Base-by-base conservation (phyloP, 2,797 vertebrate species). In the Esox lucius region DNA sequence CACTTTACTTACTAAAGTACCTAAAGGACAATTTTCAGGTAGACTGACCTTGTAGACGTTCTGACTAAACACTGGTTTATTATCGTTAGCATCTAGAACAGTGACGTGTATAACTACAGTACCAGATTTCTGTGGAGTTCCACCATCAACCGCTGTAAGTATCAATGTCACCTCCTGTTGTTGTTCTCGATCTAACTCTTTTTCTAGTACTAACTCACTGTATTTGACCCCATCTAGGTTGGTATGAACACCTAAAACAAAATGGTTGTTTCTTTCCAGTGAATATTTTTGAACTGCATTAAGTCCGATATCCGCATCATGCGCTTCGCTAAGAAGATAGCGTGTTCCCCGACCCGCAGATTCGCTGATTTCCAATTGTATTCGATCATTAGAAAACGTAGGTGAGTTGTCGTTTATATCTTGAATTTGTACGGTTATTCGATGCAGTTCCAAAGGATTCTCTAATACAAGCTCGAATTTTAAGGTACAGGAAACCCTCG, bases 21-120 rank as follows among this genome's bases (percentile, higher is more conserved):
- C 87, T n/a, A 2, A 1, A 9, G 88, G 79, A 49, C 84, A 70
- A 26, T 90, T 88, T 82, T 91, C 91, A 26, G 85, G 1, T 16
- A 92, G 42, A 74, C 26, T 83, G 0, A 84, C 85, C 72, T 80
- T 66, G 64, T 91, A 92, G 17, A 88, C 3, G 2, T 81, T 6
- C 49, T 87, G 81, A 53, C 67, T 83, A 67, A 87, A 87, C 8
- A 84, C 81, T 7, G 86, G 84, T 6, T 72, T 42, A 71, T 89
- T 87, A 68, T 80, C 80, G 65, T 88, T 91, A 51, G 87, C 87
- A 76, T 92, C 91, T 0, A 92, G 69, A 1, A 92, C 86, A 72
- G 75, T 31, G 28, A 31, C 28, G 3, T 31, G 28, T 31, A 31
- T 31, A 31, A 31, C 3, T 31, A 31, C 28, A 31, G 28, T 31